These are phyloP conservation scores for Dioctria rufipes DNA, from an alignment of 2,888 invertebrate genomes.

Conservation along the genomic window DNA sequence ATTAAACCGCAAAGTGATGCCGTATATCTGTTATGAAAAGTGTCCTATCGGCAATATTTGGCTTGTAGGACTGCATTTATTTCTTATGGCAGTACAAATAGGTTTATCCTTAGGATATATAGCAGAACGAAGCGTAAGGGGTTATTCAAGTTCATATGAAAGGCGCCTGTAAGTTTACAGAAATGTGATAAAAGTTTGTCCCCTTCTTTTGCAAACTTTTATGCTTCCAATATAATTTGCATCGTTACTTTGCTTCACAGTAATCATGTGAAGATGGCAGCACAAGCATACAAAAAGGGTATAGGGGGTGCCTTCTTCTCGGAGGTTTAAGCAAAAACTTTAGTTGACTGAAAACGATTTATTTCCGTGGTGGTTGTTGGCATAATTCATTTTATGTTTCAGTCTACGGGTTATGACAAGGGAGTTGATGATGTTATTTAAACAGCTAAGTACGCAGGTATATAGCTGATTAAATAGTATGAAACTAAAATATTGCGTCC, in stretches of 20 bases:
- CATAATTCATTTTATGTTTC: too few species aligned
- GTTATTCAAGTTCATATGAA: background rate
- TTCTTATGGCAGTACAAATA: too few species aligned
- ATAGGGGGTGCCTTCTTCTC: too few species aligned
- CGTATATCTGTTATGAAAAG: too few species aligned
- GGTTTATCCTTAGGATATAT: too few species aligned
- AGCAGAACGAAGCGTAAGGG: background rate
- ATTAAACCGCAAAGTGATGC: conserved; percentile 21
- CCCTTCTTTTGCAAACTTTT: background rate
- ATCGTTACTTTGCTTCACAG: background rate
- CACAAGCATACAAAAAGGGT: too few species aligned
- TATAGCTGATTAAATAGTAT: background rate
- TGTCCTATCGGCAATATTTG: too few species aligned
- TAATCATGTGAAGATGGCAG: background rate
- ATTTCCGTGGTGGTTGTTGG: conserved; percentile 32
- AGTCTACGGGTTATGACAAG: too few species aligned
- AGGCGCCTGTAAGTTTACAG: background rate
- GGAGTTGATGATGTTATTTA: background rate
- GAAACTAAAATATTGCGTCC: background rate
- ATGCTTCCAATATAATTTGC: conserved; percentile 29
- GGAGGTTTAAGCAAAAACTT: too few species aligned
- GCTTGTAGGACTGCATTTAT: too few species aligned
- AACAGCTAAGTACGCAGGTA: background rate
- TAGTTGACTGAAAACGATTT: conserved; percentile 20
- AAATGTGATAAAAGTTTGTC: background rate